Base-by-base conservation (phyloP, 2,797 vertebrate species). In the Paramormyrops hopkinsi region DNA sequence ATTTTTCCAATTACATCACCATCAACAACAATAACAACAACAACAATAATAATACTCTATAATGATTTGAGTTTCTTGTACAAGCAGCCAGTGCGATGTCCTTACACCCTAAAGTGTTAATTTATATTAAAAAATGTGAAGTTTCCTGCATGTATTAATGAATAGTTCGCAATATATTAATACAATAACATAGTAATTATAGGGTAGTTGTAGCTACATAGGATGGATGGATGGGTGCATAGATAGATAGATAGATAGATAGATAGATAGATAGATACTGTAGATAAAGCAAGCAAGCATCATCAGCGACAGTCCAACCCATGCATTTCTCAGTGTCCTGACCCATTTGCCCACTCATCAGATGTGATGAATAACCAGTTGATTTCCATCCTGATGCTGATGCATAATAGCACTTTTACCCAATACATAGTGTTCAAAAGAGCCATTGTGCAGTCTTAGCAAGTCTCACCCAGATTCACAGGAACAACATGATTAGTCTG, bases 401-500 rank as follows among this genome's bases (percentile, higher is more conserved):
- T 51, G 12, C 59, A 73, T 50, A 88, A 17, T 41, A 29, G 44
- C 56, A 73, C 44, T 69, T 19, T 29, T 62, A 44, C 19, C 48
- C 87, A 69, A 50, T 69, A 88, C 41, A 29, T 19, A 50, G 44
- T 5, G 17, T 50, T 22, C 25, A 29, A 88, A 51, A 73, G 59
- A 88, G 11, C 33, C 62, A 8, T 62, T 87, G 51, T 44, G 29
- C 50, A 33, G 54, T 29, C 19, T 46, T 22, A 25, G 86, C 56
- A 4, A 48, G 46, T 88, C 62, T 50, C 29, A 44, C 62, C 62
- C n/a, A 88, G 19, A 73, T 53, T 76, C 59, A 50, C 87, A 88
- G 62, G 62, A 73, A 50, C 87, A 46, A 51, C 22, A 8, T 76
- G 87, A 33, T 88, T 11, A 37, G 65, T 88, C 89, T 76, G 25